Evolutionary conservation across 2,113 vertebrate species (phyloP), one percentile per base, ranked within the genome.

Genomic region (Paradisaea rubra): DNA sequence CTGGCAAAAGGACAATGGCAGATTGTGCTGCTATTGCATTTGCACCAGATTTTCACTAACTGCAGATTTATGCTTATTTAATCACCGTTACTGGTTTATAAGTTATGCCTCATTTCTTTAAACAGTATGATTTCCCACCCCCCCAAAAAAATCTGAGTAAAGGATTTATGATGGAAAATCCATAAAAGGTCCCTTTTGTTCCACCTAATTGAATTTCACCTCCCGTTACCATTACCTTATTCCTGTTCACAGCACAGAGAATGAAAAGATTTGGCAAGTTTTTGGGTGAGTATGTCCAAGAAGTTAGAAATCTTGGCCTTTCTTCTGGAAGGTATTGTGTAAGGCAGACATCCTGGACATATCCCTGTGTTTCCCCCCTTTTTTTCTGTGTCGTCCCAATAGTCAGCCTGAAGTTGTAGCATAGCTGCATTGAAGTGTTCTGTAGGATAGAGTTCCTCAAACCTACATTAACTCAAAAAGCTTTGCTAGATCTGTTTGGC

Each of bases 111-210:
- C 85, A 93, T 95, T 97, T 95, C 89, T 95, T 96, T 81, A 93
- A 88, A 88, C 60, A 33, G 39, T 60, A 74, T 68, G 74, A 78
- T 77, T 37, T 3, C 45, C 21, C 9, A 0, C 0, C 2, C 22
- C 15, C 30, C 13, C 11, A 12, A 35, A 57, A 80, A 77, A 52
- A 33, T 28, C 22, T 2, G 2, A 94, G 49, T 74, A 77, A 73
- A 94, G 60, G 74, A 94, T 95, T 96, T 95, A 95, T 96, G 79
- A 91, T 91, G 94, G 94, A 97, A 97, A 96, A 95, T 86, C 76
- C 68, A 69, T 86, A 94, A 94, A 94, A 78, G 20, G 60, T 91
- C 83, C 76, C 56, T 95, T 97, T 96, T 96, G 93, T 96, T 96
- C 95, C 95, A 95, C 88, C 88, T 95, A 95, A 97, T 95, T 95